Base-by-base conservation (phyloP, 2,797 vertebrate genomes). In the Acanthiza pusilla region DNA sequence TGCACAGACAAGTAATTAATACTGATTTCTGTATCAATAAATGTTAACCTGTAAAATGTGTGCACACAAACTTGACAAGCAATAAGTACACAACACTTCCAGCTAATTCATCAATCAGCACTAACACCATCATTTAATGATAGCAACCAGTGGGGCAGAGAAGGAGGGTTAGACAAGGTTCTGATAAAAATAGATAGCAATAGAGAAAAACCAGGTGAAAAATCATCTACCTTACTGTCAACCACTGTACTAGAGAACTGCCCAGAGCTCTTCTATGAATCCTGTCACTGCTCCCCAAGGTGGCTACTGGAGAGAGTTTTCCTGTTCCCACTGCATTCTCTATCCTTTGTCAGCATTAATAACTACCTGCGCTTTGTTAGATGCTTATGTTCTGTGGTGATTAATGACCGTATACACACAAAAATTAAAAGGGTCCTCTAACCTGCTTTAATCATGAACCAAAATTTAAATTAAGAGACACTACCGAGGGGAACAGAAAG, bases 141-240 rank as follows among this genome's bases (percentile, higher is more conserved):
- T 9, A 71, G 58, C 3, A 42, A 60, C 4, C 3, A 12, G 21
- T 13, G 16, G 15, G 6, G 6, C 8, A 26, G 16, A 53, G 6
- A 10, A 5, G 2, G 5, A n/a, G 4, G 17, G 9, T 55, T 58
- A 60, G 34, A 78, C 1, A 2, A 51, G 7, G 9, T 63, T 32
- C 30, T 67, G 13, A 13, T 61, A 57, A 30, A 63, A 83, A 5
- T 6, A 8, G 10, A 57, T 2, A 50, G 11, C 12, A 55, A 18
- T 10, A 81, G 13, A 25, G 27, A 29, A 67, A 83, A 93, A 21
- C 0, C 62, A 72, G 23, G 8, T 55, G 32, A 51, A 43, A 85
- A 85, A 38, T 13, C 10, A 12, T 60, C 38, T 48, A 12, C 5
- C 15, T 48, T 6, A 6, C 27, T 48, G 40, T 45, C 32, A 53